Conservation (phyloP, 2,797 vertebrate genomes). For the Leptatherina wallacei region DNA sequence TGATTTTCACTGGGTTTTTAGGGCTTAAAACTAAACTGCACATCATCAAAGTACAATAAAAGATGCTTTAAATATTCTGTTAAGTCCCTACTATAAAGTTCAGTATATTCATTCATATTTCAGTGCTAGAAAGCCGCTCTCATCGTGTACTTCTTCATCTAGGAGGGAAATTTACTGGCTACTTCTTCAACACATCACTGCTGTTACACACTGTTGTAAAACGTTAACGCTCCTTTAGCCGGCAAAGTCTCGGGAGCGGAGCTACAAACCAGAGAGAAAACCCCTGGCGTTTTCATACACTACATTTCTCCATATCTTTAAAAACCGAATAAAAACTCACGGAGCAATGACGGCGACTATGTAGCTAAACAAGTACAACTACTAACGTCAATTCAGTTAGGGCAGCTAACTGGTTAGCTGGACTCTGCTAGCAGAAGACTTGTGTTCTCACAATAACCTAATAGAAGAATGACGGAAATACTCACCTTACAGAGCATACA, state of each 20-base stretch:
- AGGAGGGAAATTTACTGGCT: background rate
- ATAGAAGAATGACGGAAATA: slow-evolving; percentile 8
- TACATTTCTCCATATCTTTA: background rate
- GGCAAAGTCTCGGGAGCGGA: slow-evolving; percentile 9
- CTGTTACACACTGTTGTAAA: background rate
- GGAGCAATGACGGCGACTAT: fast-evolving
- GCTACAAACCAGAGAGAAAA: background rate
- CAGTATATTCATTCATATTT: background rate
- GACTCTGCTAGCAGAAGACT: slow-evolving; percentile 35
- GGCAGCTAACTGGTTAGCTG: slow-evolving; percentile 53
- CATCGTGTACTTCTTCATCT: background rate
- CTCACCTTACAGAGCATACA: slow-evolving; percentile 70
- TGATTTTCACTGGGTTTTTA: background rate
- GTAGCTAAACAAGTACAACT: background rate
- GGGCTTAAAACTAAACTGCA: background rate
- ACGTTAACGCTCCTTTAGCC: background rate
- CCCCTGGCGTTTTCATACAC: background rate
- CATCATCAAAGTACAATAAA: background rate
- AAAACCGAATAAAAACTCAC: background rate
- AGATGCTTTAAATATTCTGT: background rate
- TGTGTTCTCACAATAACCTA: slow-evolving; percentile 13
- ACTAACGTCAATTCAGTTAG: slow-evolving; percentile 1
- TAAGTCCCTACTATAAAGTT: background rate
- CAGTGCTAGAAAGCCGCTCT: background rate
- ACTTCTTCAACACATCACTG: background rate